Conservation (phyloP, 2,113 vertebrate species). For the Glaucomys volans region DNA sequence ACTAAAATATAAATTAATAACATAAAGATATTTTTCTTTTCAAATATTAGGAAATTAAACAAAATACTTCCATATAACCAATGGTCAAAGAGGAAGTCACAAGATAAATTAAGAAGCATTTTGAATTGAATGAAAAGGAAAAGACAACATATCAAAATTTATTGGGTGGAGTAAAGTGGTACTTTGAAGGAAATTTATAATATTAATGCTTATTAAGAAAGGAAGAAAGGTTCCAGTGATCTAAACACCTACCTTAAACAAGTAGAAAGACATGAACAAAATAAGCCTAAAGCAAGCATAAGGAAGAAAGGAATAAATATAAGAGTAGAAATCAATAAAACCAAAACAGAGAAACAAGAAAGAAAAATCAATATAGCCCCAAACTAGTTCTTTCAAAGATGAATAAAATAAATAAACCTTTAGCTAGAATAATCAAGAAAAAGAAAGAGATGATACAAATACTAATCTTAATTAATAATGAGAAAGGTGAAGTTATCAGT, state of each 20-base stretch:
- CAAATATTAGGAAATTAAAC: conserved; percentile 53
- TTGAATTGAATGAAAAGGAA: conserved; percentile 49
- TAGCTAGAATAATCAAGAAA: conserved; percentile 26
- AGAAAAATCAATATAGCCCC: conserved; percentile 29
- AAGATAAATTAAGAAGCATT: conserved; percentile 43
- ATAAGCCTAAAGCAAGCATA: not conserved
- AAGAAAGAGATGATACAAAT: not conserved
- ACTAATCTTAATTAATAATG: not conserved
- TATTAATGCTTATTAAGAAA: not conserved
- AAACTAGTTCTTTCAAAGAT: conserved; percentile 41
- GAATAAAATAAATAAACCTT: conserved; percentile 15
- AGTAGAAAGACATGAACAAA: not conserved
- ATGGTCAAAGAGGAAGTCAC: not conserved
- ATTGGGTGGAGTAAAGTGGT: not conserved
- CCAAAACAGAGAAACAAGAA: not conserved
- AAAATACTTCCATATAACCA: not conserved
- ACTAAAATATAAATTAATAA: conserved; percentile 30
- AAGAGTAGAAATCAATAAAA: not conserved
- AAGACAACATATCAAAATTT: not conserved
- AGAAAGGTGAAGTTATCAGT: not conserved
- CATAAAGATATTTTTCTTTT: conserved; percentile 5
- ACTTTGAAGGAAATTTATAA: not conserved
- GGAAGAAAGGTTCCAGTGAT: not conserved
- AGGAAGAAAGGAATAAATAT: conserved; percentile 25
- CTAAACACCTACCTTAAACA: not conserved